Evolutionary conservation across 1,140 invertebrate genomes (phyloP).

Genomic region (Planococcus citri): DNA sequence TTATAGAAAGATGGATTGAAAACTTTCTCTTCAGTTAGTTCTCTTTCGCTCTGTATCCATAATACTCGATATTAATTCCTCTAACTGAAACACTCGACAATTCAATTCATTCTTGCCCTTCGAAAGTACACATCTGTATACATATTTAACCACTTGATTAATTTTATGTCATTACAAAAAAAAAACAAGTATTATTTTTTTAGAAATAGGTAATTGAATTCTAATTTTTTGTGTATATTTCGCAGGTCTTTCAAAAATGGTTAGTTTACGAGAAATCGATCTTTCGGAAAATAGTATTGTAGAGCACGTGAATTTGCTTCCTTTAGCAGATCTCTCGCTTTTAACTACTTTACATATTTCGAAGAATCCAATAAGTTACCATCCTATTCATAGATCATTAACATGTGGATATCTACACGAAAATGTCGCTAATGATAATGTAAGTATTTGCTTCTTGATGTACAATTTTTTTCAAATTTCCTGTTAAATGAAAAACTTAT

Average conservation of each 20-base stretch:
- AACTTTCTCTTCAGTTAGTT: too few species aligned
- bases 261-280: conserved; percentile 44
- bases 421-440: conserved; percentile 35
- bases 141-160: too few species aligned
- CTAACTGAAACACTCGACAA: too few species aligned
- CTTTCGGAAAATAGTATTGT: conserved; percentile 47
- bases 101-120: too few species aligned
- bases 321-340: conserved; percentile 40
- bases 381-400: conserved; percentile 41
- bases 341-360: conserved; percentile 42
- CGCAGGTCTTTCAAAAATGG: conserved; percentile 37
- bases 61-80: too few species aligned
- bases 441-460: conserved; percentile 29
- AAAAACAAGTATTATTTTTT: too few species aligned
- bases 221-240: too few species aligned
- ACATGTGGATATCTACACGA: conserved; percentile 44
- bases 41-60: too few species aligned
- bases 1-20: too few species aligned
- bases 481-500: neutral
- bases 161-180: too few species aligned
- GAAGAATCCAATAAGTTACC: conserved; percentile 47
- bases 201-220: too few species aligned
- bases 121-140: too few species aligned
- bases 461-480: neutral
- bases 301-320: conserved; percentile 43